phyloP scores from a whole-genome alignment of 2,113 vertebrate species.

The Tretioscincus oriximinensis region DNA sequence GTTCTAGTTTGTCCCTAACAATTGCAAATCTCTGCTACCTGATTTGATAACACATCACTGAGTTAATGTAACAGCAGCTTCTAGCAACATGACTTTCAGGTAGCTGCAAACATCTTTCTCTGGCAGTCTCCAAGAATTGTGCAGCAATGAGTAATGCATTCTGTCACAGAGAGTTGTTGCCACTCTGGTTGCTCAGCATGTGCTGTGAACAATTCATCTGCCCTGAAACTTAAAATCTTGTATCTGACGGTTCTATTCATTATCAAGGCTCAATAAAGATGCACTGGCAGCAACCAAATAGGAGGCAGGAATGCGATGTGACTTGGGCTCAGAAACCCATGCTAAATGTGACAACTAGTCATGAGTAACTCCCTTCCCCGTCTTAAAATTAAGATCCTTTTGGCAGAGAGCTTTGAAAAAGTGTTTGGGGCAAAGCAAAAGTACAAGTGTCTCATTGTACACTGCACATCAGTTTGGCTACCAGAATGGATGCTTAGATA shows the following conservation, averaged over 20 bases:
- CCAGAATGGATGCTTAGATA: too few species aligned
- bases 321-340: constrained; percentile 39
- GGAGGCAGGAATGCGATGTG: constrained; percentile 53
- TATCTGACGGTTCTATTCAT: constrained; percentile 64
- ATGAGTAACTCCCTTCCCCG: not conserved
- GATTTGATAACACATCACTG: constrained; percentile 48
- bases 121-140: constrained; percentile 45
- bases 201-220: constrained; percentile 19
- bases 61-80: constrained; percentile 59
- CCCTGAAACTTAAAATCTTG: constrained; percentile 62
- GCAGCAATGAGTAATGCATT: constrained; percentile 43
- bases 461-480: too few species aligned
- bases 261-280: constrained; percentile 61
- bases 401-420: too few species aligned
- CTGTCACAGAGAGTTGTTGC: constrained; percentile 62
- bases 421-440: too few species aligned
- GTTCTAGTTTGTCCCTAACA: constrained; percentile 40
- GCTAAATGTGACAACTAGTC: not conserved
- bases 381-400: not conserved
- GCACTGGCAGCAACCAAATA: constrained; percentile 53
- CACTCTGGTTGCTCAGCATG: constrained; percentile 32
- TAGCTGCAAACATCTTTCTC: constrained; percentile 61
- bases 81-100: constrained; percentile 56
- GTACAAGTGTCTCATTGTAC: too few species aligned
- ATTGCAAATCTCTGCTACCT: constrained; percentile 45